Evolutionary conservation across 2,113 vertebrate genomes (phyloP).

Genomic region (Oxyura jamaicensis): DNA sequence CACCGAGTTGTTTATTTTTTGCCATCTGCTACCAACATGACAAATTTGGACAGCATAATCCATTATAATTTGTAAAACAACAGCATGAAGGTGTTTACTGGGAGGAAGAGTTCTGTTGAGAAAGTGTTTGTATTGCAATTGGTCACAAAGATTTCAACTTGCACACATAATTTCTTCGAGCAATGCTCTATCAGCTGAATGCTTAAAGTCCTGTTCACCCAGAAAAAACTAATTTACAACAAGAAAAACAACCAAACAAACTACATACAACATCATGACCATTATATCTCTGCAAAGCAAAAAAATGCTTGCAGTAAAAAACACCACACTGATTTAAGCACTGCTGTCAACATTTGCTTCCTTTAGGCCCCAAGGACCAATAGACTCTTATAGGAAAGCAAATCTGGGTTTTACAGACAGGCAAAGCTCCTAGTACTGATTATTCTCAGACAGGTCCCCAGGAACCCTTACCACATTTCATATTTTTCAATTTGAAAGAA

Average conservation of each 20-base stretch:
- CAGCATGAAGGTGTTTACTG: background rate
- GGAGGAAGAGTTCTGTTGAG: background rate
- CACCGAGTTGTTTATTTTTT: background rate
- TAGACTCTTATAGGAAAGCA: constrained; percentile 60
- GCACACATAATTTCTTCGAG: background rate
- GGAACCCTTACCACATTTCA: constrained; percentile 67
- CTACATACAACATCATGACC: background rate
- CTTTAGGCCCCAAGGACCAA: constrained; percentile 65
- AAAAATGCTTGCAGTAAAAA: constrained; percentile 45
- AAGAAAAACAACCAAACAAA: background rate
- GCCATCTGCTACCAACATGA: background rate
- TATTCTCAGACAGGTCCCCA: constrained; percentile 58
- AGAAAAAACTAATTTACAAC: constrained; percentile 47
- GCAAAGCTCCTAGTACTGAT: constrained; percentile 69
- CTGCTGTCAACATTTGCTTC: constrained; percentile 65
- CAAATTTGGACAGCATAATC: background rate
- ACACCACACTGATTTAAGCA: constrained; percentile 65
- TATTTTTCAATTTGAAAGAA: constrained; percentile 74
- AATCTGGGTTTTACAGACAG: constrained; percentile 64
- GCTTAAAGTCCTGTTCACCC: constrained; percentile 28
- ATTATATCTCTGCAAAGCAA: constrained; percentile 19
- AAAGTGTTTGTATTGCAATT: constrained; percentile 29
- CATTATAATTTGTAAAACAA: background rate
- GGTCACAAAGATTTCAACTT: constrained; percentile 8
- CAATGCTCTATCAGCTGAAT: background rate